A percentile compares a stretch with the other conserved stretches of the same genome.
Evolutionary conservation across 2,888 invertebrate species (phyloP).

Genomic region (Drosophila macrothrix): DNA sequence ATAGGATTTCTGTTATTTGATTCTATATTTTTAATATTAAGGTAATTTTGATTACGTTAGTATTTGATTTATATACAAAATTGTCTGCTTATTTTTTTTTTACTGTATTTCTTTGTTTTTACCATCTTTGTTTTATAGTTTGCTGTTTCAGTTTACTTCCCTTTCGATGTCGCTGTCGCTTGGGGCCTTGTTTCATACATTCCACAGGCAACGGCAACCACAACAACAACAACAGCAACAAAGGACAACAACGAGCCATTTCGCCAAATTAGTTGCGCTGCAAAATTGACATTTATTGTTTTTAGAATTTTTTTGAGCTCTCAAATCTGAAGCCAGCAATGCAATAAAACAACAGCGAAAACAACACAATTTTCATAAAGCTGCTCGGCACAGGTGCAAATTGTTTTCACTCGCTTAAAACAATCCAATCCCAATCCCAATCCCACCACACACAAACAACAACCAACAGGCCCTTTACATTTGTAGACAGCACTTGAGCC

Average conservation of each 20-base stretch:
- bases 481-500: slow-evolving; percentile 12
- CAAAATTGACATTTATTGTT: slow-evolving; percentile 78
- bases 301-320: slow-evolving; percentile 69
- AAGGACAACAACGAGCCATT: slow-evolving; percentile 20
- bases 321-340: slow-evolving; percentile 8
- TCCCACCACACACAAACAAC: background rate
- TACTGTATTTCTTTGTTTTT: slow-evolving; percentile 1
- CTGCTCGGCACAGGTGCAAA: slow-evolving; percentile 40
- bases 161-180: slow-evolving; percentile 33
- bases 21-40: background rate
- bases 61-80: background rate
- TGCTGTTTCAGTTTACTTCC: background rate
- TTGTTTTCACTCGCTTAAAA: slow-evolving; percentile 27
- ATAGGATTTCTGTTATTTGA: background rate
- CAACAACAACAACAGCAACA: background rate
- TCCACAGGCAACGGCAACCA: slow-evolving; percentile 31
- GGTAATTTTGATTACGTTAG: background rate
- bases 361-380: slow-evolving; percentile 6
- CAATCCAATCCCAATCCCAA: too few species aligned
- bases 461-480: background rate
- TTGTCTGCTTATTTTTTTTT: background rate
- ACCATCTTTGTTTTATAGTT: slow-evolving; percentile 4
- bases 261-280: slow-evolving; percentile 65
- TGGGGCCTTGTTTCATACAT: slow-evolving; percentile 35
- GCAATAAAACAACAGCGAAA: slow-evolving; percentile 6